Evolutionary conservation across 37 sponge, comb jelly and placozoan species (phyloP).

Genomic region (Eunapius fragilis): DNA sequence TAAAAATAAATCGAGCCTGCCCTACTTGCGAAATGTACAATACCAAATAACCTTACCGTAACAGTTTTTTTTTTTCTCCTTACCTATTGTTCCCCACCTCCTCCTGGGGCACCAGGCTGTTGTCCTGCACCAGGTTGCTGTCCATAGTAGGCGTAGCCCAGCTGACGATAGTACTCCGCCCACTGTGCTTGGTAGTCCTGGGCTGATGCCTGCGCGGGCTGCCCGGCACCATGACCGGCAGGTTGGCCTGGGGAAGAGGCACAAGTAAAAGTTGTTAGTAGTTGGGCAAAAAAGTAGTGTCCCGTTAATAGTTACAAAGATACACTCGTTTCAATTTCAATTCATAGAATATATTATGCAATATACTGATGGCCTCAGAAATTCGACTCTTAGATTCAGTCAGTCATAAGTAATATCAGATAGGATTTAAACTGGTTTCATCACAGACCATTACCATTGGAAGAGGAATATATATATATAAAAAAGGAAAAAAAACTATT

Average conservation of each 20-base stretch:
- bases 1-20: neutral
- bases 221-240: neutral
- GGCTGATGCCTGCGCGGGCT: neutral
- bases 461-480: too few species aligned
- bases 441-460: neutral
- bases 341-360: too few species aligned
- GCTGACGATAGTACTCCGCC: constrained; percentile 92
- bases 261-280: neutral
- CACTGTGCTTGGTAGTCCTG: constrained; percentile 87
- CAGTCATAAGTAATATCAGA: neutral
- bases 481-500: too few species aligned
- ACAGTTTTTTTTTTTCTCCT: too few species aligned
- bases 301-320: too few species aligned
- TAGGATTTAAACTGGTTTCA: neutral
- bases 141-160: constrained; percentile 61
- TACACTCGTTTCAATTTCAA: too few species aligned
- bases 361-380: too few species aligned
- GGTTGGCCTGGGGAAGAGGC: neutral
- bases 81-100: neutral
- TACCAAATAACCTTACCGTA: too few species aligned
- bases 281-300: too few species aligned
- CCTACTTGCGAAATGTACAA: too few species aligned
- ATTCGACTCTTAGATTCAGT: too few species aligned
- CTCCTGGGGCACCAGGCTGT: constrained; percentile 1
- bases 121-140: constrained; percentile 38